phyloP scores from a whole-genome alignment of 1,140 invertebrate genomes.

The Laupala kohalensis region DNA sequence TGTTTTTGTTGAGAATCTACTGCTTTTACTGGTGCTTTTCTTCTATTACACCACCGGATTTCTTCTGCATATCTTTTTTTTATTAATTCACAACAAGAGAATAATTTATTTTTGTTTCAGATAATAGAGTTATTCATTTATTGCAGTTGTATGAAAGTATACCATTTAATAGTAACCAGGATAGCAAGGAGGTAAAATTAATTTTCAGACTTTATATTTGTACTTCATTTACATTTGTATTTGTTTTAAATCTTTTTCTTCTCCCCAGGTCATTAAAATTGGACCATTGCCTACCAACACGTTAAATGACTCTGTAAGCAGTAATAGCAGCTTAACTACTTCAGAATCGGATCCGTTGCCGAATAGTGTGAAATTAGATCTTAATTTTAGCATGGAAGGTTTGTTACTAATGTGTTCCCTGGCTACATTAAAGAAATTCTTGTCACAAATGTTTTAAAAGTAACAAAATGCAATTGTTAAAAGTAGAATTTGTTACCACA shows the following conservation, averaged over 20 bases:
- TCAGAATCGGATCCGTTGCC: neutral
- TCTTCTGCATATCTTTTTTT: no score
- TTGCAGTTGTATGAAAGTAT: neutral
- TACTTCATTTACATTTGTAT: neutral
- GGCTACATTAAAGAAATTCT: no score
- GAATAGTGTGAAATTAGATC: neutral
- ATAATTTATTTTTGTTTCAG: neutral
- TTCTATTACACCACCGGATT: no score
- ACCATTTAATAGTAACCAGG: neutral
- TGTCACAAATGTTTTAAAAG: no score
- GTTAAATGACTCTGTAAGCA: neutral
- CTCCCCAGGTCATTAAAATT: neutral
- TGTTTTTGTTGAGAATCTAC: no score
- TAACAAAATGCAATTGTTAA: no score
- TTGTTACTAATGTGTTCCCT: neutral
- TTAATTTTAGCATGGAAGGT: neutral
- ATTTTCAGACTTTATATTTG: neutral
- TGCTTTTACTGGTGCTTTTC: no score
- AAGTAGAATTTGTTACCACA: no score
- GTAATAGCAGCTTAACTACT: neutral
- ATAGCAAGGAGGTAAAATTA: neutral
- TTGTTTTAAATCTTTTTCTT: neutral
- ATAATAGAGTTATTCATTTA: neutral
- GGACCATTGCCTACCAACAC: neutral
- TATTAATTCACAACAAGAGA: no score